Conservation (phyloP, 1,140 invertebrate genomes). For the Goniozus legneri region DNA sequence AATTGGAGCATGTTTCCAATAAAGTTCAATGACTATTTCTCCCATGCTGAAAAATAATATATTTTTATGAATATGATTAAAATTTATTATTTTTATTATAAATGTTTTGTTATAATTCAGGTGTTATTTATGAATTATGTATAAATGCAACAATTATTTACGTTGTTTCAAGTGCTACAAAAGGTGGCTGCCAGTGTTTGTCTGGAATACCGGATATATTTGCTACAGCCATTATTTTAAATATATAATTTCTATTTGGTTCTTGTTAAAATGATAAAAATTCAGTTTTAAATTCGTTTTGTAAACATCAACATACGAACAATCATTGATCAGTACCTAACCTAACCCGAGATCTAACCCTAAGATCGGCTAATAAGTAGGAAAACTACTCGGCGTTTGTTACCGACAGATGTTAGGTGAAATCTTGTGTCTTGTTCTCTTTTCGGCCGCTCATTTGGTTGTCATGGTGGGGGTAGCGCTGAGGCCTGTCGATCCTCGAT, state of each 20-base stretch:
- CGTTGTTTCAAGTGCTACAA: conserved; percentile 76
- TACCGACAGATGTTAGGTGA: no score
- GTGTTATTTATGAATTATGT: not conserved
- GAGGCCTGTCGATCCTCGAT: no score
- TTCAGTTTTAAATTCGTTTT: no score
- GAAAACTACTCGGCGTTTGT: no score
- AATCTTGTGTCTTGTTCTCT: no score
- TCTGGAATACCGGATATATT: conserved; percentile 69
- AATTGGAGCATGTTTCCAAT: conserved; percentile 95
- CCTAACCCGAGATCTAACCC: no score
- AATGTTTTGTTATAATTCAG: conserved; percentile 8
- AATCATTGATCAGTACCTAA: no score
- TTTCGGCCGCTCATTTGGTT: no score
- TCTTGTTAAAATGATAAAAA: no score
- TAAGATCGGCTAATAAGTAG: no score
- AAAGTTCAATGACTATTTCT: conserved; percentile 85
- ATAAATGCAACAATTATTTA: conserved; percentile 50
- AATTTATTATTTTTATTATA: conserved; percentile 8
- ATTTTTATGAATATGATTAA: conserved; percentile 9
- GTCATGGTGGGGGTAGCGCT: no score
- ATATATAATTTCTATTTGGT: not conserved
- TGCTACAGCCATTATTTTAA: conserved; percentile 31
- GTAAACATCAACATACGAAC: no score
- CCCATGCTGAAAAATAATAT: conserved; percentile 78
- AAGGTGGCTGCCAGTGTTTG: conserved; percentile 82